phyloP scores from a whole-genome alignment of 2,888 invertebrate species.

The Hyalella azteca region DNA sequence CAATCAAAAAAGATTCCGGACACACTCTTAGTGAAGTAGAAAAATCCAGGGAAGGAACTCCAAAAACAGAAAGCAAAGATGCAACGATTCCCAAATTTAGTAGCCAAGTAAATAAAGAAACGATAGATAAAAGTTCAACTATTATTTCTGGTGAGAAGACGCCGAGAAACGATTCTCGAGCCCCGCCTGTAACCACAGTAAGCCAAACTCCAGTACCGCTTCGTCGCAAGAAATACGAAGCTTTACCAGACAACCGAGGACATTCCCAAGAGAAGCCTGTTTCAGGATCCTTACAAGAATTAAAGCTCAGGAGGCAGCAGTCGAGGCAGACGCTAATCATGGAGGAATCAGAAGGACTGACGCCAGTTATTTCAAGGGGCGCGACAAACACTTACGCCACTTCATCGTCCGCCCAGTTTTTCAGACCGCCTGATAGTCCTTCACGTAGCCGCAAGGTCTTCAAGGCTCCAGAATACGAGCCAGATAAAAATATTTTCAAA shows the following conservation, averaged over 20 bases:
- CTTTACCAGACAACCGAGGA: neutral
- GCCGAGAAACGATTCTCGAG: neutral
- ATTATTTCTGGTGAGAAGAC: neutral
- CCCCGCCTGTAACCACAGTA: neutral
- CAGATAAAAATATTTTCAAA: neutral
- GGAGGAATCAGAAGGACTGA: neutral
- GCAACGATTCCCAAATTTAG: neutral
- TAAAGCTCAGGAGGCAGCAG: constrained; percentile 28
- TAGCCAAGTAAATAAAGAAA: neutral
- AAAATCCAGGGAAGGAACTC: neutral
- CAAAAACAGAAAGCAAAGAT: neutral
- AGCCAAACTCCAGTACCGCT: neutral
- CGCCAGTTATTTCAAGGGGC: neutral
- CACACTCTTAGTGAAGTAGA: neutral
- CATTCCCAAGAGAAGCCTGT: neutral
- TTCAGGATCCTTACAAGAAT: neutral
- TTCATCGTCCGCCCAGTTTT: neutral
- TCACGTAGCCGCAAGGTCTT: neutral
- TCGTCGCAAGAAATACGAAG: neutral
- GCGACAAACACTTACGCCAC: too few relatives aligned
- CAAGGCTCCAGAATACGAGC: neutral
- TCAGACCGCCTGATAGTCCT: constrained; percentile 31
- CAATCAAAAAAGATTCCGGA: neutral
- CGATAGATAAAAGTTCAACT: neutral
- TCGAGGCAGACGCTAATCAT: constrained; percentile 1